These are phyloP conservation scores for Etia nguti DNA, from an alignment of 2,113 vertebrate species.

Conservation along the genomic window DNA sequence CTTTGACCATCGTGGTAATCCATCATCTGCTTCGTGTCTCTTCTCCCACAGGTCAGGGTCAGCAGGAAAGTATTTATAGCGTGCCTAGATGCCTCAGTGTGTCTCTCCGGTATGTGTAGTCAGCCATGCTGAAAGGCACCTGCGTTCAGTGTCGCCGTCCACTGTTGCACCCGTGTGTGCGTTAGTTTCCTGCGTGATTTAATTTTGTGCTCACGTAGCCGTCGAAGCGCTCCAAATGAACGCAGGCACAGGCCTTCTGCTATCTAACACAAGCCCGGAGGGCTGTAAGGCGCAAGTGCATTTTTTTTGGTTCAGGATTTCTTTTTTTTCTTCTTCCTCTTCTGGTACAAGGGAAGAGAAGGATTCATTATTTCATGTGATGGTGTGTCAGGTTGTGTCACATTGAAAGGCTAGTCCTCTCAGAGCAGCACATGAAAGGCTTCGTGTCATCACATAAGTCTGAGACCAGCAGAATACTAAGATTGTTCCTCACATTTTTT, in stretches of 20 bases:
- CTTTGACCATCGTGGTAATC: conserved; percentile 13
- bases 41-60: conserved; percentile 29
- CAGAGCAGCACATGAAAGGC: not conserved
- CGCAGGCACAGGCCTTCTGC: conserved; percentile 22
- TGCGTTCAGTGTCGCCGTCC: not conserved
- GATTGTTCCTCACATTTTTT: not conserved
- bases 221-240: conserved; percentile 6
- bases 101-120: conserved; percentile 17
- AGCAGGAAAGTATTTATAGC: conserved; percentile 49
- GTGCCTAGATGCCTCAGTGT: conserved; percentile 1
- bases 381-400: conserved; percentile 10
- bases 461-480: not conserved
- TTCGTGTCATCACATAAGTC: not conserved
- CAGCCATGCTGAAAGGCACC: conserved; percentile 25
- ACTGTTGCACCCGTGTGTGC: not conserved
- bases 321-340: not conserved
- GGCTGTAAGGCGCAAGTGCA: not conserved
- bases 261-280: conserved; percentile 1
- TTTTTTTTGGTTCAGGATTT: not conserved
- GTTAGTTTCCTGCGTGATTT: not conserved
- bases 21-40: conserved; percentile 31
- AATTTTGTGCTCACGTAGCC: not conserved
- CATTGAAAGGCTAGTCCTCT: not conserved
- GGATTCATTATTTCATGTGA: conserved; percentile 15
- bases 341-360: not conserved